phyloP scores from a whole-genome alignment of 2,113 vertebrate genomes.

The Melanocharis versteri region DNA sequence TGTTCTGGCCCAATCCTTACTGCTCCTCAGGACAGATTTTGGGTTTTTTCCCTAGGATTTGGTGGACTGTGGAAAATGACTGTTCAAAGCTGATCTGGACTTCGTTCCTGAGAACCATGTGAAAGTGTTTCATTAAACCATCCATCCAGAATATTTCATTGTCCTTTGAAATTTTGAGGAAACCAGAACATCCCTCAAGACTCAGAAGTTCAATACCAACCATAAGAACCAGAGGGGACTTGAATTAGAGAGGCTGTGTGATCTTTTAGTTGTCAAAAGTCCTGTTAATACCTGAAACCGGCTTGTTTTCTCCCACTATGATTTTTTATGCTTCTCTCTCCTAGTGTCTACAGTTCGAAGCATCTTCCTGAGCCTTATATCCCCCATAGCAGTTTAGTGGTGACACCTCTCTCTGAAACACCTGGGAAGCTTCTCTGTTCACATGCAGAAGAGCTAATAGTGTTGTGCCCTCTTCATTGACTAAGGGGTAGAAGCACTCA shows the following conservation, averaged over 20 bases:
- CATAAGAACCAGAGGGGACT: neutral
- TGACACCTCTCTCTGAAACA: neutral
- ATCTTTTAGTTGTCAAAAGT: neutral
- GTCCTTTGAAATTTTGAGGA: neutral
- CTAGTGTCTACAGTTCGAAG: neutral
- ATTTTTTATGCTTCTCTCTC: neutral
- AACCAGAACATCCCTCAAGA: neutral
- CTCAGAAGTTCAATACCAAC: neutral
- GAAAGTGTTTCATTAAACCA: neutral
- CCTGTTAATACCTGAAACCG: neutral
- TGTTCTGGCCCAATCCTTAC: neutral
- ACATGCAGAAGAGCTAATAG: neutral
- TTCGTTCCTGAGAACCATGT: neutral
- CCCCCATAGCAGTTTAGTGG: neutral
- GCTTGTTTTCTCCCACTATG: neutral
- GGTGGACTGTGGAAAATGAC: neutral
- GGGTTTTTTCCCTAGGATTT: neutral
- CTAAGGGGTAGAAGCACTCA: rapidly evolving
- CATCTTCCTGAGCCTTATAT: neutral
- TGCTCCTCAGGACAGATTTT: neutral
- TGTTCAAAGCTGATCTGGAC: neutral
- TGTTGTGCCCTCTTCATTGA: neutral
- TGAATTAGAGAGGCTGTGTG: neutral
- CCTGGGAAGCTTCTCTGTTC: neutral
- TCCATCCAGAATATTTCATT: neutral